Conservation (phyloP, 2,113 vertebrate species). For the Ceratotherium simum region DNA sequence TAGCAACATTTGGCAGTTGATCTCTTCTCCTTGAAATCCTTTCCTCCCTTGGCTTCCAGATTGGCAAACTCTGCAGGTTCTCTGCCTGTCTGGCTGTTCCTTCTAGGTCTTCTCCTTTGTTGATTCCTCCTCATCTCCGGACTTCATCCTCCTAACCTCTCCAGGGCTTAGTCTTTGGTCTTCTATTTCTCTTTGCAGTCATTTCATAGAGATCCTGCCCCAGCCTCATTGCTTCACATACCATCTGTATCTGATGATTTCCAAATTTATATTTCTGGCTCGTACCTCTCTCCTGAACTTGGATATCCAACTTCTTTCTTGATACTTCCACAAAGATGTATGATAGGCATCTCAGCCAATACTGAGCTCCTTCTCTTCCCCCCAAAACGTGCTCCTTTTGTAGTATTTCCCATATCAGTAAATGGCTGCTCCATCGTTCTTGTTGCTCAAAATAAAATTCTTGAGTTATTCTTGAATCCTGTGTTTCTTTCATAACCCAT, state of each 20-base stretch:
- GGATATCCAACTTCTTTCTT: constrained; percentile 34
- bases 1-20: constrained; percentile 27
- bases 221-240: not conserved
- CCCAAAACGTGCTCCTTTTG: not conserved
- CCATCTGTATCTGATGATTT: constrained; percentile 30
- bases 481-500: not conserved
- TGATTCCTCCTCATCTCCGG: not conserved
- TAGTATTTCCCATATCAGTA: not conserved
- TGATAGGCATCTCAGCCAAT: not conserved
- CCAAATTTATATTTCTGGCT: not conserved
- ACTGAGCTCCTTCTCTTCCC: not conserved
- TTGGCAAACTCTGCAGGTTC: not conserved
- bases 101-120: not conserved
- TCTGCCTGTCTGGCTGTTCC: not conserved
- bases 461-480: constrained; percentile 42
- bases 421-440: not conserved
- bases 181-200: not conserved
- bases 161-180: constrained; percentile 14
- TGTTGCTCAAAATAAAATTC: constrained; percentile 43
- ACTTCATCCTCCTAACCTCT: not conserved
- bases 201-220: not conserved
- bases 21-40: constrained; percentile 23
- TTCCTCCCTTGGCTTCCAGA: not conserved
- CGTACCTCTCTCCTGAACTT: not conserved
- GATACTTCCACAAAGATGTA: not conserved